Base-by-base conservation (phyloP, 2,113 vertebrate species). In the Tachycineta bicolor region DNA sequence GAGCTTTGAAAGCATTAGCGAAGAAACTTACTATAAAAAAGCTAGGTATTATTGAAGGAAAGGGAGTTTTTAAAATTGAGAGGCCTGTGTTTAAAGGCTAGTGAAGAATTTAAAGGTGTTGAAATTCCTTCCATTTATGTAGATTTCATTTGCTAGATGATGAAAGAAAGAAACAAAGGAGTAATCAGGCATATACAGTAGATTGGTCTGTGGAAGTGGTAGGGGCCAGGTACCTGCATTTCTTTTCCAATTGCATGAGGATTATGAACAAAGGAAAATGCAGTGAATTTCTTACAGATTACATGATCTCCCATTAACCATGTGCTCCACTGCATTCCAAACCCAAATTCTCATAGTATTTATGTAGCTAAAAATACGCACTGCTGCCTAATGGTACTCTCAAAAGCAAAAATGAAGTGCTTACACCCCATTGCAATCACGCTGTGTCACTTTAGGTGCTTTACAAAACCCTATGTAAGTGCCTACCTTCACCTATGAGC, bases 221-320 rank as follows among this genome's bases (percentile, higher is more conserved):
- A n/a, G 14, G 28, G 52, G 12, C 37, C 47, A 70, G 37, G 39
- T 76, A 37, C 20, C 19, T 79, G 34, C n/a, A 67, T 70, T 84
- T 11, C 17, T 89, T 91, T 88, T 59, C 39, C 71, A 77, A 1
- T 52, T 77, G 59, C 0, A 0, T 34, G 24, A 59, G 29, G 47
- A 71, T 79, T 83, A 76, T 50, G 71, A 87, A 18, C 20, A 88
- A 80, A 79, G 22, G 26, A 83, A 94, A 80, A 93, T 14, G 22
- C 67, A 70, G 21, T 47, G 63, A 91, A 70, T 93, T 94, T 83
- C 64, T 90, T 83, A 70, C 47, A 86, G 71, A n/a, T 93, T 68
- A 86, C 59, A 44, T 63, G 81, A 70, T 90, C n/a, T 88, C 19
- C 34, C 33, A 67, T 79, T 43, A 85, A 31, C 62, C 50, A 22